phyloP scores from a whole-genome alignment of 2,797 vertebrate species.

The Rousettus madagascariensis region DNA sequence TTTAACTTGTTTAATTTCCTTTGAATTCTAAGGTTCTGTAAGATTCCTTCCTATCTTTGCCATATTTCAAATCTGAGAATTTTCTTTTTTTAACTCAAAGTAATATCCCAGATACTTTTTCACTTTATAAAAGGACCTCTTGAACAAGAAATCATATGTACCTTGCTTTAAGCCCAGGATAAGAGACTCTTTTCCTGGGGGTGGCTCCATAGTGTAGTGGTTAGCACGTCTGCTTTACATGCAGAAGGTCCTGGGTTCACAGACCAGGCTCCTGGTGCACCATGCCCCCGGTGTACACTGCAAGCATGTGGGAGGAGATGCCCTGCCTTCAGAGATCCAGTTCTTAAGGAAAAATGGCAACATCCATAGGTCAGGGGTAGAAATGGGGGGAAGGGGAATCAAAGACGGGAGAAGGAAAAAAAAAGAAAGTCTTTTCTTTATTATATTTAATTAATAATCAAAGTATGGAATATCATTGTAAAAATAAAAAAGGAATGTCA shows the following conservation, averaged over 20 bases:
- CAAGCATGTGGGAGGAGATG: too few species aligned
- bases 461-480: conserved; percentile 66
- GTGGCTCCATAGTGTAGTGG: too few species aligned
- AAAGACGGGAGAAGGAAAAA: too few species aligned
- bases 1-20: conserved; percentile 50
- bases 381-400: too few species aligned
- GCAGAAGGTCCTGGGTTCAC: too few species aligned
- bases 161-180: conserved; percentile 48
- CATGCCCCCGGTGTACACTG: too few species aligned
- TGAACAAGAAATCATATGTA: conserved; percentile 55
- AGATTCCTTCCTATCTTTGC: conserved; percentile 26
- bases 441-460: conserved; percentile 69
- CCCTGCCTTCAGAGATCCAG: too few species aligned
- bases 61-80: background rate
- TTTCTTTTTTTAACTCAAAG: conserved; percentile 56
- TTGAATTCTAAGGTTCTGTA: conserved; percentile 38
- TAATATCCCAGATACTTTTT: conserved; percentile 44
- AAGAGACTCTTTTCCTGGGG: background rate
- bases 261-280: too few species aligned
- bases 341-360: too few species aligned
- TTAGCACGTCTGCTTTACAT: too few species aligned
- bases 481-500: conserved; percentile 71
- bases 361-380: too few species aligned
- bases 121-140: conserved; percentile 43
- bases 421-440: conserved; percentile 4